Base-by-base conservation (phyloP, 2,888 invertebrate genomes). In the Drosophila prolongata region DNA sequence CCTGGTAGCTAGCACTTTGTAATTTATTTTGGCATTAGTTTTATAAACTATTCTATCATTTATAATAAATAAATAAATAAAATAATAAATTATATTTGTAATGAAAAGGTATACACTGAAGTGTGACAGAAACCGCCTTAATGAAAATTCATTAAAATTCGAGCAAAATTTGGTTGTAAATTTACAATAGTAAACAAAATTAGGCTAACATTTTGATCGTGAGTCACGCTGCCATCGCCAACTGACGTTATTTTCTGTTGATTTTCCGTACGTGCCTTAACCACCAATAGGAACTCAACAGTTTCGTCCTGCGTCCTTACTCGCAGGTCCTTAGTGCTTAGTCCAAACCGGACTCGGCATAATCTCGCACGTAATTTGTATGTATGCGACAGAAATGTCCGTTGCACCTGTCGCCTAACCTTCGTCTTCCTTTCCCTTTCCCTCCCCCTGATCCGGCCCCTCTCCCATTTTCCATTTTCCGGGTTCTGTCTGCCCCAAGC, bases 311-410 rank as follows among this genome's bases (percentile, higher is more conserved):
- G 30, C 43, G 30, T 44, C 44, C 44, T 38, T 11, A 0, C 34
- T 6, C 38, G 13, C 35, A 64, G 43, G 30, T 38, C 54, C 76
- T 71, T 61, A 50, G 77, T 59, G 34, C 68, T 59, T 38, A 58
- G 68, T 68, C 40, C 68, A 53, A 68, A 68, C 68, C 68, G 68
- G 71, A 78, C 84, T 80, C 68, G 77, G 75, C 78, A 85, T 83
- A 84, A 84, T 84, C 84, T 84, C 71, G 78, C 88, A 89, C 84
- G 89, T 89, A 85, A 87, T 89, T 89, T 89, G 86, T 87, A 86
- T 79, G 85, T 74, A 76, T 89, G 85, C 88, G 79, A 87, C 88
- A 87, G 69, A 85, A 85, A 76, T 89, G 83, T 84, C 83, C 85
- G 52, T 70, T 89, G 89, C 83, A 84, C 83, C 89, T 84, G 83